Evolutionary conservation across 2,113 vertebrate genomes (phyloP), one percentile per base, ranked within the genome.

Genomic region (Callocephalon fimbriatum): DNA sequence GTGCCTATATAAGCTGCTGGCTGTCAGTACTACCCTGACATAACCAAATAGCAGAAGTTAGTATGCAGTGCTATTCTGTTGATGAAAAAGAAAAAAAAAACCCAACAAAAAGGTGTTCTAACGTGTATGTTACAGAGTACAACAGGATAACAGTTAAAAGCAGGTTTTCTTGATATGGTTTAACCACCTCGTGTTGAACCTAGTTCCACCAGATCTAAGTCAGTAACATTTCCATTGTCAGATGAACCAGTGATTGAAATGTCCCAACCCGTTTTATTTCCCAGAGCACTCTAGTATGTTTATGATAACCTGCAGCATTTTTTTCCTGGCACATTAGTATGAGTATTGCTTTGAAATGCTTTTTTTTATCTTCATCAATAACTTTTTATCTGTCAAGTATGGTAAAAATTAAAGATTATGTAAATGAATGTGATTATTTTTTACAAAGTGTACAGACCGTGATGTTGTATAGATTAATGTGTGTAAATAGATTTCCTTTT

Each of bases 351-450:
- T 88, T 63, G 17, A 75, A 77, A 66, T 51, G 54, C 26, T 81
- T 53, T 92, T 92, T 88, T 80, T 77, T 9, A 2, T 80, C 84
- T 68, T 87, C 80, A 42, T 87, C 22, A 7, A 45, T 38, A 71
- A 61, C 45, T 88, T 93, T 95, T 42, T 86, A 63, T 82, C 42
- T 90, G 75, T 93, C 72, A 58, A 90, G 45, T 78, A 81, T 17
- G 37, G 79, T 96, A 92, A 95, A 88, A 77, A 66, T 77, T 74
- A 85, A 97, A 68, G 22, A 84, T 79, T 0, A 88, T 97, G 95
- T 96, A 97, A 96, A 97, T 94, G 68, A 96, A 93, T 92, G 93
- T 94, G 90, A 93, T 86, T 86, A 78, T 93, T 96, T 97, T 96
- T 96, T 96, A 95, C 84, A 83, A 91, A 90, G 62, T 97, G 94